A percentile compares a stretch with the other conserved stretches of the same genome.
Conservation (phyloP, 2,888 invertebrate genomes). For the Anarsia innoxiella region DNA sequence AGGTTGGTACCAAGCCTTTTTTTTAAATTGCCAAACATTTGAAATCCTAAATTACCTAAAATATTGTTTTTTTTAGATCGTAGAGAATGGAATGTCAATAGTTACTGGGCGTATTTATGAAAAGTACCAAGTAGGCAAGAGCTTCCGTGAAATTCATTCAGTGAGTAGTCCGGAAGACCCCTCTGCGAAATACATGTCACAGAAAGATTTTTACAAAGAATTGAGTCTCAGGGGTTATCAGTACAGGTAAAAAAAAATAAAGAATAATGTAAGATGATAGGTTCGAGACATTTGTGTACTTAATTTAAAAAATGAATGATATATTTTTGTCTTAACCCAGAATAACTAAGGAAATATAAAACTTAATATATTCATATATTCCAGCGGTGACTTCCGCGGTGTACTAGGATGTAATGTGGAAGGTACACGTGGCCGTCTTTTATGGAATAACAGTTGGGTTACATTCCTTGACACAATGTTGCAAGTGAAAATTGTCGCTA, state of each 20-base stretch:
- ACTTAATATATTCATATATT: slow-evolving; percentile 22
- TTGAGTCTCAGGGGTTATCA: slow-evolving; percentile 83
- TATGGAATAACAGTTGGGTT: slow-evolving; percentile 90
- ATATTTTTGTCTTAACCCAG: neutral
- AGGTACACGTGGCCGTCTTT: slow-evolving; percentile 64
- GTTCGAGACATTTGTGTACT: neutral
- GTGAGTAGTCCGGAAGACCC: neutral
- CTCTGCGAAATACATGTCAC: neutral
- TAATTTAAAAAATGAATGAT: neutral
- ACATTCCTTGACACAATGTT: slow-evolving; percentile 92
- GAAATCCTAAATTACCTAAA: neutral
- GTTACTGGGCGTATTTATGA: neutral
- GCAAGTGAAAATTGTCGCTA: slow-evolving; percentile 85
- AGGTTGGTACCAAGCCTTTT: slow-evolving; percentile 62
- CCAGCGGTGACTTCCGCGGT: slow-evolving; percentile 75
- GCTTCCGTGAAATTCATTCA: neutral
- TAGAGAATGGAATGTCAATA: neutral
- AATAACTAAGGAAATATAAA: slow-evolving; percentile 7
- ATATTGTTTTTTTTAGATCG: neutral
- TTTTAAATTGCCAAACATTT: neutral
- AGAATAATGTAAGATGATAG: neutral
- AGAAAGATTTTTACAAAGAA: slow-evolving; percentile 6
- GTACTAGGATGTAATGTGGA: slow-evolving; percentile 69
- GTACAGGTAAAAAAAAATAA: slow-evolving; percentile 50
- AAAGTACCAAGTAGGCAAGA: neutral